Conservation (phyloP, 2,113 vertebrate species). For the Galeopterus variegatus region DNA sequence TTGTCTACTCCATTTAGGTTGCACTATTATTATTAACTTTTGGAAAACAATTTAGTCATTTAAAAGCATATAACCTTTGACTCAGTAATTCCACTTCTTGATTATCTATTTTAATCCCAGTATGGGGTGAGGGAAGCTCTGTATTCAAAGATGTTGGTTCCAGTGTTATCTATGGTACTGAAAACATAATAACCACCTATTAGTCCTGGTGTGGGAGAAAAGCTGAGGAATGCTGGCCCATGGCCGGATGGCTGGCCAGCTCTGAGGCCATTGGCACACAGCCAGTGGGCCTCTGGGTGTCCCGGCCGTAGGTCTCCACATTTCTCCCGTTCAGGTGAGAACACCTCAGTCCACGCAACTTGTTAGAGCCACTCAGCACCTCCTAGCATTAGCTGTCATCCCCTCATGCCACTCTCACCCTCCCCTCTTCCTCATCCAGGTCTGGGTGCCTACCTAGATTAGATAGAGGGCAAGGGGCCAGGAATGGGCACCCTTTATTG, state of each 20-base stretch:
- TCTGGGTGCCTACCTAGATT: not conserved
- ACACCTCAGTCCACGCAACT: not conserved
- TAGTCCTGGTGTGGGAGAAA: not conserved
- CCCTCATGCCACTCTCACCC: not conserved
- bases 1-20: not conserved
- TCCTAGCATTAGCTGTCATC: not conserved
- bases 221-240: not conserved
- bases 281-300: not conserved
- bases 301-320: not conserved
- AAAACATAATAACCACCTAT: not conserved
- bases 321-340: not conserved
- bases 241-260: not conserved
- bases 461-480: not conserved
- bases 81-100: not conserved
- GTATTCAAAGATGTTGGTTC: not conserved
- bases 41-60: constrained; percentile 22
- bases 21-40: constrained; percentile 6
- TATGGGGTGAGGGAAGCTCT: not conserved
- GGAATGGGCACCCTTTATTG: not conserved
- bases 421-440: not conserved
- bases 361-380: not conserved
- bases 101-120: constrained; percentile 15
- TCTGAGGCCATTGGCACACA: not conserved
- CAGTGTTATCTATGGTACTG: not conserved
- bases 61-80: not conserved